Conservation (phyloP, 2,113 vertebrate genomes). For the Pelobates fuscus region DNA sequence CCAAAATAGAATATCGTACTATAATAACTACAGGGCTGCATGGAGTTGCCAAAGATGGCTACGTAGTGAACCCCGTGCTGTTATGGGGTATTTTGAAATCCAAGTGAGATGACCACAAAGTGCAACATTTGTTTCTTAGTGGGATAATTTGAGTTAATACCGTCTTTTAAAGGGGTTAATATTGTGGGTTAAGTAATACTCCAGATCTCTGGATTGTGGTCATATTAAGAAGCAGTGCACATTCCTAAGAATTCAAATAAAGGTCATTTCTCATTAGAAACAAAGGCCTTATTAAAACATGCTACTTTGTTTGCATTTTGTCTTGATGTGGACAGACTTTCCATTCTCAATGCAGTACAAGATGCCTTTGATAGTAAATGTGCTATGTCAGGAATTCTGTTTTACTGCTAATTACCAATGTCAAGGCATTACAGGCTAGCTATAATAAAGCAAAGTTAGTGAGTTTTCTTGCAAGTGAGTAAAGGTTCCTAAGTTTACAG, state of each 20-base stretch:
- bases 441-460: not conserved
- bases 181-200: not conserved
- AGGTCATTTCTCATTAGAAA: constrained; percentile 8
- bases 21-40: too few relatives aligned
- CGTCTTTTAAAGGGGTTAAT: not conserved
- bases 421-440: not conserved
- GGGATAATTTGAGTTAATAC: too few relatives aligned
- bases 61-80: too few relatives aligned
- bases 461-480: not conserved
- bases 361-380: constrained; percentile 7
- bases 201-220: not conserved
- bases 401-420: not conserved
- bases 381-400: not conserved
- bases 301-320: constrained; percentile 19
- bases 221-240: not conserved
- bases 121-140: too few relatives aligned
- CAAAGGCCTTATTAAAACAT: constrained; percentile 24
- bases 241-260: constrained; percentile 12
- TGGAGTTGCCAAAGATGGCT: too few relatives aligned
- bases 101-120: too few relatives aligned
- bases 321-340: not conserved
- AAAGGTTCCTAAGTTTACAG: not conserved
- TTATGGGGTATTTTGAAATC: too few relatives aligned
- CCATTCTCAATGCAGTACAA: constrained; percentile 10
- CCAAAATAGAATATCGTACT: too few relatives aligned